Conservation (phyloP, 2,113 vertebrate genomes). For the Machaerirhynchus nigripectus region DNA sequence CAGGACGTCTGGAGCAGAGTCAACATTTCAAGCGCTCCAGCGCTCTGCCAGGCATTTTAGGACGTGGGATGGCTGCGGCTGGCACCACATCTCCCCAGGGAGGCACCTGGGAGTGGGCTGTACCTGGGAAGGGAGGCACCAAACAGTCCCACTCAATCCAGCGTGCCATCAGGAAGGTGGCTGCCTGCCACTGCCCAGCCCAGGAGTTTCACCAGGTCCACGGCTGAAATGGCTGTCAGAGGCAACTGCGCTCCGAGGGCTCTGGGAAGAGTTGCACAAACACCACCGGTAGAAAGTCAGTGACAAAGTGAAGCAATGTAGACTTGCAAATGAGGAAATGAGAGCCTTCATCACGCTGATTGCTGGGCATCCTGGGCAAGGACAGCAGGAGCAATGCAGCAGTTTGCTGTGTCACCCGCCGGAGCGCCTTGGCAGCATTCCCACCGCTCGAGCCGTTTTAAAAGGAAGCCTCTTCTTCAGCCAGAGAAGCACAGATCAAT, state of each 20-base stretch:
- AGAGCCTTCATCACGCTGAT: not conserved
- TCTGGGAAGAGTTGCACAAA: not conserved
- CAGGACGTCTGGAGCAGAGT: not conserved
- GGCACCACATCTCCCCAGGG: not conserved
- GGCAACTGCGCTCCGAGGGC: fast-evolving
- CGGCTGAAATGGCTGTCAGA: not conserved
- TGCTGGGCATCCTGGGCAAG: not conserved
- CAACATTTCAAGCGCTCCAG: not conserved
- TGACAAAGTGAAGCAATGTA: not conserved
- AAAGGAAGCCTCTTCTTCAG: not conserved
- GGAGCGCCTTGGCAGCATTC: not conserved
- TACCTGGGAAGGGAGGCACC: not conserved
- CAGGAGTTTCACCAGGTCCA: not conserved
- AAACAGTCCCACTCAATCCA: not conserved
- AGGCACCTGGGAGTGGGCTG: not conserved
- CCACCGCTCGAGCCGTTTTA: fast-evolving
- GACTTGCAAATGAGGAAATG: not conserved
- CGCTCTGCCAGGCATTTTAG: not conserved
- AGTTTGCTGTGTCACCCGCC: not conserved
- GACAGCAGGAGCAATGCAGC: not conserved
- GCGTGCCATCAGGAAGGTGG: fast-evolving
- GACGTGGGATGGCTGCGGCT: not conserved
- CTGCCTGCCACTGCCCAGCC: not conserved
- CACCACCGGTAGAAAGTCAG: not conserved
- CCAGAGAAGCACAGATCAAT: not conserved